Conservation (phyloP, 2,888 invertebrate species). For the Ennomos fuscantarius region DNA sequence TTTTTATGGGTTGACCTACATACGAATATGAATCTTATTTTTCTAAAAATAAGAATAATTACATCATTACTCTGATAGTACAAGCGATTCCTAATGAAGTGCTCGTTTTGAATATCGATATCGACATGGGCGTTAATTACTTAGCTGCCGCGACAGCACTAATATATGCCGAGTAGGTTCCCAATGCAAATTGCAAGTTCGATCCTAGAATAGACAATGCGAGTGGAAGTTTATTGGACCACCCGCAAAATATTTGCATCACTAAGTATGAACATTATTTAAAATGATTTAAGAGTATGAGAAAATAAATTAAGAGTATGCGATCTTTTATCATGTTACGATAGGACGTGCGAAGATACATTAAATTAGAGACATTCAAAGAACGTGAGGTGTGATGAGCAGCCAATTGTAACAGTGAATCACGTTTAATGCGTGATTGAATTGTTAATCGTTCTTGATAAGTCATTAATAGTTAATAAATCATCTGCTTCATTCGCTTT, state of each 20-base stretch:
- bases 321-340: constrained; percentile 24
- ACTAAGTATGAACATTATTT: not conserved
- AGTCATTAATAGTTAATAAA: constrained; percentile 43
- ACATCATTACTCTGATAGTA: constrained; percentile 35
- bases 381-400: constrained; percentile 34
- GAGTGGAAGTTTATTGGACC: constrained; percentile 78
- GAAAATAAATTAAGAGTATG: constrained; percentile 14
- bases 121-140: constrained; percentile 76
- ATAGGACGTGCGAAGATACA: constrained; percentile 14
- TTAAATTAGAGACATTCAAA: constrained; percentile 40
- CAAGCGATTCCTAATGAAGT: constrained; percentile 66
- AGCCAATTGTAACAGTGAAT: constrained; percentile 41
- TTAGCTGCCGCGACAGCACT: constrained; percentile 69
- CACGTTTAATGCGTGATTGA: constrained; percentile 55
- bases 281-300: not conserved
- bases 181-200: constrained; percentile 83
- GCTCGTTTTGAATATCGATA: constrained; percentile 74
- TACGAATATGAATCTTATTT: constrained; percentile 27
- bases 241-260: constrained; percentile 64
- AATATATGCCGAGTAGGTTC: constrained; percentile 79
- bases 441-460: constrained; percentile 50
- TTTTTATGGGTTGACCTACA: constrained; percentile 23
- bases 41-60: constrained; percentile 18
- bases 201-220: constrained; percentile 83
- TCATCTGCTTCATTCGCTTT: constrained; percentile 36